Conservation (phyloP, 2,113 vertebrate genomes). For the Cranoglanis bouderius region DNA sequence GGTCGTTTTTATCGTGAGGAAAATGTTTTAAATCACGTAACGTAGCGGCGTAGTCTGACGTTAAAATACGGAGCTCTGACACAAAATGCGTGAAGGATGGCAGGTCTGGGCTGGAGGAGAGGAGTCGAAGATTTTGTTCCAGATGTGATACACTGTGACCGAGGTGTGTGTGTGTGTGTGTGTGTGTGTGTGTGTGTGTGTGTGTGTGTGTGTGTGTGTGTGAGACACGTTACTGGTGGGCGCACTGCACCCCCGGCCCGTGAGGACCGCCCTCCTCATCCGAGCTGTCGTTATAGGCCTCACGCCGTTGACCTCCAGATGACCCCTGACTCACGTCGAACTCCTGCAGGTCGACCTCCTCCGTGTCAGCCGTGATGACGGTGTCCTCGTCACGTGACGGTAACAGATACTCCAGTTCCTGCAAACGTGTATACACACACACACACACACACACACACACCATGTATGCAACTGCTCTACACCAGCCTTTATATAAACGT, state of each 20-base stretch:
- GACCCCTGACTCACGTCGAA: constrained; percentile 89
- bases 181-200: constrained; percentile 42
- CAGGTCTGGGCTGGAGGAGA: not conserved
- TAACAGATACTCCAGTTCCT: constrained; percentile 97
- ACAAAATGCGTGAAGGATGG: not conserved
- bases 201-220: not conserved
- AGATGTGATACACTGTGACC: constrained; percentile 51
- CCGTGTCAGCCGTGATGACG: constrained; percentile 85
- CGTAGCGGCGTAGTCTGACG: not conserved
- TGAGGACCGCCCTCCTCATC: constrained; percentile 95
- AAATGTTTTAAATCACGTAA: too few relatives aligned
- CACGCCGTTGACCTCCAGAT: constrained; percentile 85
- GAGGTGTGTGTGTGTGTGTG: constrained; percentile 38
- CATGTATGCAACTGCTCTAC: not conserved
- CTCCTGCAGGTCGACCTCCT: constrained; percentile 96
- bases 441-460: not conserved
- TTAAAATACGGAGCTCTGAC: not conserved
- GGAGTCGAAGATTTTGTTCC: constrained; percentile 42
- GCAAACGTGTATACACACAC: not conserved
- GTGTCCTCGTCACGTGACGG: constrained; percentile 90
- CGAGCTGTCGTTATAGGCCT: constrained; percentile 97
- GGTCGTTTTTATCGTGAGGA: not conserved
- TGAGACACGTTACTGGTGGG: constrained; percentile 83
- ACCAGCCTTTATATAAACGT: not conserved
- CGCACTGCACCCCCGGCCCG: constrained; percentile 96